Base-by-base conservation (phyloP, 2,888 invertebrate genomes). In the Drosophila borealis region DNA sequence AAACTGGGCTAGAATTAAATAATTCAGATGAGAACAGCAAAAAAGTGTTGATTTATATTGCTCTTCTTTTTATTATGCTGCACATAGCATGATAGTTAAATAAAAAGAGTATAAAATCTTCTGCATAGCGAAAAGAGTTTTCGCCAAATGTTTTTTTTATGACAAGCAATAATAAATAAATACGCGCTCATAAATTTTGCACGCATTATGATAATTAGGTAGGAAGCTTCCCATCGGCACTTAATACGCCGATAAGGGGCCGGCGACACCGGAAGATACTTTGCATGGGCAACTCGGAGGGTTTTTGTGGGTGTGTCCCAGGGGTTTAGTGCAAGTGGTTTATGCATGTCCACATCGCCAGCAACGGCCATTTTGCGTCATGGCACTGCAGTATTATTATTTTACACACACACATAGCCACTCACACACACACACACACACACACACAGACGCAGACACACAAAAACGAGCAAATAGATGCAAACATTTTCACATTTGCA, bases 341-440 rank as follows among this genome's bases (percentile, higher is more conserved):
- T 51, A 46, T 69, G 56, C 51, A 29, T 51, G 60, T 48, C 57
- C 64, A 57, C 29, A 63, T 68, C 72, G 64, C 54, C 39, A 53
- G 56, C 41, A 64, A 36, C 64, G 64, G 51, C 59, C 72, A 68
- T 68, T 75, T 75, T 68, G 63, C 67, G 67, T 50, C 59, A 56
- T 61, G 48, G 19, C 76, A 69, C 68, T 76, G 76, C 76, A 76
- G 76, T 76, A 25, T 68, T 76, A 76, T 76, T 76, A 76, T 76
- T 76, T 72, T 33, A 57, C 42, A 57, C 49, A 66, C 39, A 39
- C 50, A 61, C 56, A 55, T 42, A 25, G 25, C 25, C 6, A 49
- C 36, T 45, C 45, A 56, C 49, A 41, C 56, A 61, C 51, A 55
- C 49, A 56, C 44, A 64, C 33, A 62, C n/a, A 60, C 50, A 29